Base-by-base conservation (phyloP, 2,888 invertebrate genomes). In the Lypha dubia region DNA sequence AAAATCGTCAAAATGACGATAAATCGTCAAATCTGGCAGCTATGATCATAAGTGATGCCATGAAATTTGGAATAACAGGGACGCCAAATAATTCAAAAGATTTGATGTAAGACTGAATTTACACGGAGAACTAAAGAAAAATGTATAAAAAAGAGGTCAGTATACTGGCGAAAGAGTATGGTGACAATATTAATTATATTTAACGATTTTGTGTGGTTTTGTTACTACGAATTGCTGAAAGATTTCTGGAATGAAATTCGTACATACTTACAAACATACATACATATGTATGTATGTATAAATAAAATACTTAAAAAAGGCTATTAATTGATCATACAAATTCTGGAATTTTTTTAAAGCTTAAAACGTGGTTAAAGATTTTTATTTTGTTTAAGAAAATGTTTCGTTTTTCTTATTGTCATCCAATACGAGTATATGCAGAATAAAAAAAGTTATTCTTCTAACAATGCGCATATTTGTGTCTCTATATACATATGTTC, bases 241-340 rank as follows among this genome's bases (percentile, higher is more conserved):
- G 58, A 35, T 49, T 67, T 58, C 20, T 38, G 41, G n/a, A 44
- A 67, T 24, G 46, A 76, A 68, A 58, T 60, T 17, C 20, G n/a
- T 44, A 24, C 56, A 56, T 58, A n/a, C 22, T 2, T 56, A 1
- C 41, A n/a, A 6, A n/a, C 20, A 11, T 53, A 56, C 24, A 51
- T 46, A n/a, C 4, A 15, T 60, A 15, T 4, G 6, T 49, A 60
- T 35, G 22, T 41, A 41, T 38, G n/a, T 46, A 44, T 32, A 56
- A 17, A n/a, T 28, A 28, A n/a, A 8, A 6, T 53, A 41, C n/a
- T 6, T 68, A 17, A n/a, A 53, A n/a, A n/a, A 35, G 51, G 3
- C 51, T 81, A 75, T 81, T 75, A 81, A 81, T 75, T 81, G 68
- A 81, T 75, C 68, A 62, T 75, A 81, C 74, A 81, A 75, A 81